Evolutionary conservation across 2,888 invertebrate species (phyloP), one percentile per base, ranked within the genome.

Genomic region (Sericinus montela): DNA sequence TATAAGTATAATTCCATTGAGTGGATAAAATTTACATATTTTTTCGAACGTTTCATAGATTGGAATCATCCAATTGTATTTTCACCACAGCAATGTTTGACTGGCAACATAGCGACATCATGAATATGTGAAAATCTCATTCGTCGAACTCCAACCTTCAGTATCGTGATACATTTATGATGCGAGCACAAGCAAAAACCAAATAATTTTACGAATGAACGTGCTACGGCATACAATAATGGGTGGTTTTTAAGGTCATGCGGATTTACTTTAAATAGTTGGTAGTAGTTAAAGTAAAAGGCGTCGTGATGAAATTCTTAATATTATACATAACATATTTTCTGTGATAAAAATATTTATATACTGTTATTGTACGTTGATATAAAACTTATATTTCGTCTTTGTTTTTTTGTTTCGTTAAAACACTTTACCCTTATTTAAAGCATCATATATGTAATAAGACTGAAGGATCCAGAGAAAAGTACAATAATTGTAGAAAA

Each of bases 111-210:
- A 71, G 72, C 74, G 75, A 76, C 76, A 80, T 80, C 76, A 80
- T 81, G 76, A 82, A 83, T 81, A 80, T 75, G 72, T 79, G 78
- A 81, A 82, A 80, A 80, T 76, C 75, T 79, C 79, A 76, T 81
- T 77, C 74, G 57, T 45, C 59, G 66, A 67, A 62, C 67, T 74
- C 73, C 70, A 68, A 68, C 72, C 67, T 67, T 62, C 71, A 59
- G 60, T 66, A 69, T 75, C 63, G 66, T 76, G 62, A 73, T 80
- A 80, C 75, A 80, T 81, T 80, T 75, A 80, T 68, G 63, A 65
- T 65, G 68, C 65, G 65, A 66, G 66, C 63, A 69, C 72, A 68
- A 65, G 67, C 67, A 72, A 69, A 70, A 74, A 72, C 69, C 71
- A 70, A 72, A 72, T 72, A 68, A 72, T 72, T 72, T 69, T 63